Base-by-base conservation (phyloP, 2,797 vertebrate species). In the Smutsia temminckii region DNA sequence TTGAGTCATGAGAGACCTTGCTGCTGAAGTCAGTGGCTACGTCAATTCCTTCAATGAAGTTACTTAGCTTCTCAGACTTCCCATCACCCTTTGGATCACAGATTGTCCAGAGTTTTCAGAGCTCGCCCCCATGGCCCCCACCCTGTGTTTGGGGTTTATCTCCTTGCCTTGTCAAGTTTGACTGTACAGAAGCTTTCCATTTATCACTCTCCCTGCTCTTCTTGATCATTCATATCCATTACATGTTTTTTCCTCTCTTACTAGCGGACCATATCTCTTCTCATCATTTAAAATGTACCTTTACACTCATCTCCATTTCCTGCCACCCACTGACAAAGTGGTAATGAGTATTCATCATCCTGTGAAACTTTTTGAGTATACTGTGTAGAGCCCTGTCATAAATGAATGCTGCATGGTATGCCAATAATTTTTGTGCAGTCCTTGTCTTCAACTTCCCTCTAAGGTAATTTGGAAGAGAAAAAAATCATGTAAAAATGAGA, bases 391-490 rank as follows among this genome's bases (percentile, higher is more conserved):
- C 34, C 16, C n/a, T 40, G 55, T 83, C 91, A 68, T 66, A 86
- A 66, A 5, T 32, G 57, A 66, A 5, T 32, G 57, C 85, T 8
- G 20, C 57, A 74, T 21, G 27, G 42, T 40, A 87, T 34, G 64
- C 80, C 59, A 63, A 11, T 84, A 92, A 92, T 78, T 69, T 89
- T 79, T 64, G 79, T 80, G 53, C 17, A 32, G 69, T 61, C 80
- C 72, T 96, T 94, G 89, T 94, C 84, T 83, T 89, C 88, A 63
- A n/a, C 74, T 92, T 92, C 89, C 49, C 85, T 78, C 37, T 85
- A 74, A 83, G 37, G 81, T 89, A 84, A 95, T 95, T 68, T 25
- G 21, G 49, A 10, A 91, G 68, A 53, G 64, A 14, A 85, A 83
- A 89, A 84, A 23, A 63, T 72, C 46, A 81, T 5, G 18, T 69